phyloP scores from a whole-genome alignment of 2,888 invertebrate genomes.

The Plagodis pulveraria region DNA sequence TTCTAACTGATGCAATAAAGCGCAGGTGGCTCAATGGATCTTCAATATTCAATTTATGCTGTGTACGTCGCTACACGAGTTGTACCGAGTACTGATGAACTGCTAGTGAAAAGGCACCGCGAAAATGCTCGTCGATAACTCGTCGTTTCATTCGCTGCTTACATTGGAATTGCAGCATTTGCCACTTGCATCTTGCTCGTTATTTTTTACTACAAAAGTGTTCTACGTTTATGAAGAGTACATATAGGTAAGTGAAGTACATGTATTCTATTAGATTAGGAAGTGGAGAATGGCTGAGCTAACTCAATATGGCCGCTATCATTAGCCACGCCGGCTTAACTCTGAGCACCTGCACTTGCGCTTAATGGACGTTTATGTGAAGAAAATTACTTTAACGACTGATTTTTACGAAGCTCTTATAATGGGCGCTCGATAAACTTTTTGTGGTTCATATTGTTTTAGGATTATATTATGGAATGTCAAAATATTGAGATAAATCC shows the following conservation, averaged over 20 bases:
- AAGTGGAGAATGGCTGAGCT: constrained; percentile 9
- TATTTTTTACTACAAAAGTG: constrained; percentile 5
- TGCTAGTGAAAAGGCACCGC: too few relatives aligned
- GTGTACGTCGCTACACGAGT: not conserved
- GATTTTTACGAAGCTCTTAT: constrained; percentile 7
- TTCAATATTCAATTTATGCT: not conserved
- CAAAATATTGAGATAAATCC: too few relatives aligned
- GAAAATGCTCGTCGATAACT: too few relatives aligned
- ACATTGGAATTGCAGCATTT: not conserved
- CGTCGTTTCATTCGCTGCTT: too few relatives aligned
- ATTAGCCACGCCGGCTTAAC: constrained; percentile 42
- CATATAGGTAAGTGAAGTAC: not conserved
- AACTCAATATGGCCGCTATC: constrained; percentile 32
- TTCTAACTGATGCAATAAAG: not conserved
- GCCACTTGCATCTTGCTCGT: too few relatives aligned
- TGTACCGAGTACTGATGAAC: too few relatives aligned
- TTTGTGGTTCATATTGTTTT: not conserved
- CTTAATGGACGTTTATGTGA: constrained; percentile 21
- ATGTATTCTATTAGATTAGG: not conserved
- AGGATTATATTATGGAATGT: too few relatives aligned
- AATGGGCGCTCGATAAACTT: not conserved
- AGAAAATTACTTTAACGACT: constrained; percentile 29
- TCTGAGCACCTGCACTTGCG: constrained; percentile 32
- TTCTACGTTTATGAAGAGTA: not conserved
- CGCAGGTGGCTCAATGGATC: not conserved